Evolutionary conservation across 1,140 invertebrate genomes (phyloP), one percentile per base, ranked within the genome.

Genomic region (Asobara japonica): DNA sequence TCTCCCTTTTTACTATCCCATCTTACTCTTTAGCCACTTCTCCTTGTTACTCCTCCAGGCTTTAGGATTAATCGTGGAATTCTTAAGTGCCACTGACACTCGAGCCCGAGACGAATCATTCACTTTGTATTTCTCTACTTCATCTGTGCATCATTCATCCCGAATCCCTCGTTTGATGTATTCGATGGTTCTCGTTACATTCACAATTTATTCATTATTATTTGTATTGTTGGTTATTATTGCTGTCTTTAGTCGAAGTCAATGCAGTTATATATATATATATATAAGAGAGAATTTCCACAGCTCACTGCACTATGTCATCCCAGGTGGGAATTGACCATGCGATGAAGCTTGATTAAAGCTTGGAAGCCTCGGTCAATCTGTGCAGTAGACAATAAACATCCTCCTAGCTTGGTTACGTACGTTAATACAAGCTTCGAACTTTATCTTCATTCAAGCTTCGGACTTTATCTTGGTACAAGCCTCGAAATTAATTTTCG

Each of bases 61-160:
- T 5, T 64, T 13, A 5, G 27, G n/a, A 71, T 71, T 71, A 71
- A 71, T 71, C 61, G 27, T 51, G 51, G 27, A 65, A 71, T 30
- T 70, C 68, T 70, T 31, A 36, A 70, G 68, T 56, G 10, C 51
- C 51, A 56, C 51, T 56, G 51, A 56, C 51, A 56, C 51, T 56
- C 51, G 64, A 65, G 20, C 5, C 20, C n/a, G 29, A 30, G 61
- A 64, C 29, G 61, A 64, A 64, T 64, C 61, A 64, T 64, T 64
- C 61, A 64, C 61, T 64, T 64, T 36, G 61, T 33, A 31, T 56
- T 56, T 25, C 51, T 56, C 51, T 56, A 18, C 51, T 56, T 25
- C 51, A 56, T 56, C 51, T 56, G 51, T 56, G 51, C 61, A 36
- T 36, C 27, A 36, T 64, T 30, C 61, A 64, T 64, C 29, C 16